A percentile compares a stretch with the other conserved stretches of the same genome.
Conservation (phyloP, 23 tunicate species). For the Halocynthia roretzi region DNA sequence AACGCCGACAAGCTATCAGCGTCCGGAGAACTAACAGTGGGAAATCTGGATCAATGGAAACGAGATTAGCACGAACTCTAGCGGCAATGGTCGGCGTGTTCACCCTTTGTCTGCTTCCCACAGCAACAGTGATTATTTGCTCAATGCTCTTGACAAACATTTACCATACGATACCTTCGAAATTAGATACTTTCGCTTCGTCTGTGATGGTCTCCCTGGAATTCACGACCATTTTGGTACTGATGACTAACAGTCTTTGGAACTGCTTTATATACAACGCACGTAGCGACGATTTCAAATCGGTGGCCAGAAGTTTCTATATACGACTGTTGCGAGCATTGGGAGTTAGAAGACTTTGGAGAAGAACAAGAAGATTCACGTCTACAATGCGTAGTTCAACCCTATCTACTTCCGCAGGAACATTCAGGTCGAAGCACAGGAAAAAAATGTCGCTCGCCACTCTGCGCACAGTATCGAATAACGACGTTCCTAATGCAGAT, state of each 20-base stretch:
- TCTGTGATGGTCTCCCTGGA: slow-evolving; percentile 15
- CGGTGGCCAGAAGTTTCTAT: not conserved
- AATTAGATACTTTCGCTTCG: slow-evolving; percentile 23
- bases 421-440: no score
- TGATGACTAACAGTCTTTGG: slow-evolving; percentile 72
- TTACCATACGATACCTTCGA: slow-evolving; percentile 6
- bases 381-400: slow-evolving; percentile 6
- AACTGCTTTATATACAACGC: slow-evolving; percentile 79
- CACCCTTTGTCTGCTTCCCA: slow-evolving; percentile 35
- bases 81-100: slow-evolving; percentile 57
- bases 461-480: no score
- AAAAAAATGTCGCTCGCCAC: no score
- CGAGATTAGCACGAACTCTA: slow-evolving; percentile 36
- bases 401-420: no score
- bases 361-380: slow-evolving; percentile 4
- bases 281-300: slow-evolving; percentile 43
- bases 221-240: slow-evolving; percentile 26
- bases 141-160: slow-evolving; percentile 22
- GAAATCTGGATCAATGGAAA: slow-evolving; percentile 25
- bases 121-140: slow-evolving; percentile 21
- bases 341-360: slow-evolving; percentile 8
- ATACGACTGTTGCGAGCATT: not conserved
- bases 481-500: no score
- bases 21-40: slow-evolving; percentile 18
- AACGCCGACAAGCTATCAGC: slow-evolving; percentile 30